Evolutionary conservation across 1,140 invertebrate genomes (phyloP).

Genomic region (Drosophila navojoa): DNA sequence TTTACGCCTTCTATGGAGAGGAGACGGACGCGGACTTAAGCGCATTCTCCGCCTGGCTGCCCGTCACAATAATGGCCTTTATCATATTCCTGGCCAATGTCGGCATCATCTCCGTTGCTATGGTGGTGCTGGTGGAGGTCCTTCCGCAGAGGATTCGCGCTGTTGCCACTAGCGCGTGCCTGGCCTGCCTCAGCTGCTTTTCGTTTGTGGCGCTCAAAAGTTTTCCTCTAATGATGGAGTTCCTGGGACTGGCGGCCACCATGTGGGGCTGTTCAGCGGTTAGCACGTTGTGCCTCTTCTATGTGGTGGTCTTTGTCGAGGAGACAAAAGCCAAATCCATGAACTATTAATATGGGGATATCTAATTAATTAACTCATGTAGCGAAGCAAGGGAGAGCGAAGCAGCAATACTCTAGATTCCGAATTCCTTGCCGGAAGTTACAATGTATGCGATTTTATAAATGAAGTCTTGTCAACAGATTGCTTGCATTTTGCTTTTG

Average conservation of each 20-base stretch:
- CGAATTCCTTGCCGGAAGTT: no score
- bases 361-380: neutral
- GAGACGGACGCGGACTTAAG: slow-evolving; percentile 54
- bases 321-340: slow-evolving; percentile 77
- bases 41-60: slow-evolving; percentile 64
- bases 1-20: slow-evolving; percentile 71
- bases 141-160: slow-evolving; percentile 67
- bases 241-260: slow-evolving; percentile 65
- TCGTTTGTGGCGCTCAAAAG: slow-evolving; percentile 69
- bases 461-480: no score
- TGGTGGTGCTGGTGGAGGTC: slow-evolving; percentile 76
- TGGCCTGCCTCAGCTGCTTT: slow-evolving; percentile 64
- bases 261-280: slow-evolving; percentile 73
- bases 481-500: no score
- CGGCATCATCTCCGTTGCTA: slow-evolving; percentile 68
- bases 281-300: slow-evolving; percentile 60
- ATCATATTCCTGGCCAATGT: slow-evolving; percentile 72
- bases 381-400: no score
- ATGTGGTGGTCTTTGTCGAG: slow-evolving; percentile 63
- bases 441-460: no score
- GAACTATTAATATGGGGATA: slow-evolving; percentile 45
- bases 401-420: no score
- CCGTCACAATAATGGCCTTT: slow-evolving; percentile 64
- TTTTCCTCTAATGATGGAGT: slow-evolving; percentile 71
- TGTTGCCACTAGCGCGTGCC: slow-evolving; percentile 62